Conservation (phyloP, 2,797 vertebrate species). For the Rachycentron canadum region DNA sequence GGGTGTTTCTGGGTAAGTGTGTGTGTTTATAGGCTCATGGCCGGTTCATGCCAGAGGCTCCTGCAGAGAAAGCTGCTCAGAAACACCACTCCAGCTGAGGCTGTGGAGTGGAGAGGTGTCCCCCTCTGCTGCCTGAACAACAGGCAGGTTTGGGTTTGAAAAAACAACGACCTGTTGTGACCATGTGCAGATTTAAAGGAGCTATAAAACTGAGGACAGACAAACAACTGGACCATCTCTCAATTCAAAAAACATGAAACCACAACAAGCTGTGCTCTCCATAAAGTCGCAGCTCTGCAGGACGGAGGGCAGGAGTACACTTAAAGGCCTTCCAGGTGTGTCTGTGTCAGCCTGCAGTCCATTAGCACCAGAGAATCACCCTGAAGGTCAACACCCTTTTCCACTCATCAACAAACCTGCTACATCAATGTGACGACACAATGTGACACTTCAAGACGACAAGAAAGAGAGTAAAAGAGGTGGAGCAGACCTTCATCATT, state of each 20-base stretch:
- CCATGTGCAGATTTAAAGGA: background rate
- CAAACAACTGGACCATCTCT: background rate
- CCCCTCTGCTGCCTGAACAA: slow-evolving; percentile 32
- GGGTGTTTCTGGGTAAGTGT: slow-evolving; percentile 2
- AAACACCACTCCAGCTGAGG: slow-evolving; percentile 34
- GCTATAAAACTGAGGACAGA: background rate
- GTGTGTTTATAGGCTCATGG: background rate
- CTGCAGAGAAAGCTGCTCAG: slow-evolving; percentile 55
- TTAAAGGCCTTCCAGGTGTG: background rate
- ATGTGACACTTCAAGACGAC: too few species aligned
- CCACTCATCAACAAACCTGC: too few species aligned
- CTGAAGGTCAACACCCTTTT: too few species aligned
- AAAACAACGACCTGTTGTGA: background rate
- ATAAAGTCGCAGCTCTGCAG: slow-evolving; percentile 16
- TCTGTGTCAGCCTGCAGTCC: background rate
- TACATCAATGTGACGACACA: too few species aligned
- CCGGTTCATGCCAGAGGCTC: slow-evolving; percentile 32
- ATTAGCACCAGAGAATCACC: background rate
- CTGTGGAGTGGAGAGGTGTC: too few species aligned
- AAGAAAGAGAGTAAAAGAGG: too few species aligned
- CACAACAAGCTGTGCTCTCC: background rate
- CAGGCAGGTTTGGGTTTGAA: background rate
- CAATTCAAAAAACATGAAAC: background rate
- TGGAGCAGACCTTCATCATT: too few species aligned
- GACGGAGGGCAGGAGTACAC: too few species aligned